These are phyloP conservation scores for Pagrus major DNA, from an alignment of 2,113 vertebrate genomes.

Conservation along the genomic window DNA sequence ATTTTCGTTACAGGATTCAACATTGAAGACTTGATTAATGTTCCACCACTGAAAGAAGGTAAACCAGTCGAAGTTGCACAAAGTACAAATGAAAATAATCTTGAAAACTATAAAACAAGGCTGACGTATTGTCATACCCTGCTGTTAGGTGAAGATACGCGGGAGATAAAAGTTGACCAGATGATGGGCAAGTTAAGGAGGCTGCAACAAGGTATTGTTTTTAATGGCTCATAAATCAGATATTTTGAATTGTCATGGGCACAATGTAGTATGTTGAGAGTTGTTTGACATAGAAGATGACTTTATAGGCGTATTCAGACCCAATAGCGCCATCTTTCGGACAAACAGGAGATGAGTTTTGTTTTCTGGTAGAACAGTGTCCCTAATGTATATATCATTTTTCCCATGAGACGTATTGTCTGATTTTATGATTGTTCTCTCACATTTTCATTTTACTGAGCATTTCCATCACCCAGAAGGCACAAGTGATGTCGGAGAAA, in stretches of 20 bases:
- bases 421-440: background rate
- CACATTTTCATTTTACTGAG: background rate
- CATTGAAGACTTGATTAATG: slow-evolving; percentile 36
- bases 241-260: background rate
- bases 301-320: background rate
- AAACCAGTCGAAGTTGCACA: background rate
- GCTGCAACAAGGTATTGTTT: slow-evolving; percentile 67
- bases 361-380: background rate
- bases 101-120: background rate
- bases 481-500: accelerated
- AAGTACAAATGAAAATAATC: background rate
- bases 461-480: background rate
- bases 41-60: slow-evolving; percentile 12
- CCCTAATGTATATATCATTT: background rate
- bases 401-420: background rate
- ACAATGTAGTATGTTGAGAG: background rate
- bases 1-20: slow-evolving; percentile 37
- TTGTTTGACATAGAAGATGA: no score
- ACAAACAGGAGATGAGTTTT: background rate
- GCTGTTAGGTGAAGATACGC: slow-evolving; percentile 34
- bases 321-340: slow-evolving; percentile 9
- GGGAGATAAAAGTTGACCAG: slow-evolving; percentile 59
- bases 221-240: background rate
- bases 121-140: background rate
- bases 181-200: slow-evolving; percentile 56